Evolutionary conservation across 2,888 invertebrate species (phyloP).

Genomic region (Galerucella nymphaeae): DNA sequence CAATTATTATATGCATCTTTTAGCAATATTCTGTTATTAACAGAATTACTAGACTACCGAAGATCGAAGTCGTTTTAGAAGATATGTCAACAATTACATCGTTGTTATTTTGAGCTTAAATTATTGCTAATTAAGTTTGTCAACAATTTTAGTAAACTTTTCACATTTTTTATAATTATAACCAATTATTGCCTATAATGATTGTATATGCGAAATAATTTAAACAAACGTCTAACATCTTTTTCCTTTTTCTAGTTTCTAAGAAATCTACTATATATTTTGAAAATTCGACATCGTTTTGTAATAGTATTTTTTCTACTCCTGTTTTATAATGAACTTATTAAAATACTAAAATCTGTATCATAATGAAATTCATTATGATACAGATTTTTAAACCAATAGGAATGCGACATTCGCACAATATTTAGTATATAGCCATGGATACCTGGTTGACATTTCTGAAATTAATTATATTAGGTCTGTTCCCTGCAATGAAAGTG

Average conservation of each 20-base stretch:
- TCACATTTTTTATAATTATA: background rate
- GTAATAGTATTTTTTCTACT: too few relatives aligned
- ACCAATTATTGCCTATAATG: background rate
- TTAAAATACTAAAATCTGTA: too few relatives aligned
- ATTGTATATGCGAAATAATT: background rate
- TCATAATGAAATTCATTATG: too few relatives aligned
- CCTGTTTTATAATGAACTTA: too few relatives aligned
- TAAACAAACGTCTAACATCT: background rate
- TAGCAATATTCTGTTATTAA: background rate
- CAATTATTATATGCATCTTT: background rate
- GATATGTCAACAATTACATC: slow-evolving; percentile 24
- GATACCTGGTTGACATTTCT: too few relatives aligned
- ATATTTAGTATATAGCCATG: too few relatives aligned
- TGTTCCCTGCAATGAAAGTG: too few relatives aligned
- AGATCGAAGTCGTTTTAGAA: background rate
- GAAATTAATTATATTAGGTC: too few relatives aligned
- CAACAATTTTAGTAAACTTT: background rate
- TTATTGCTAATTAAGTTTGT: slow-evolving; percentile 5
- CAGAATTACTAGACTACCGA: background rate
- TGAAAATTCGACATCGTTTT: too few relatives aligned
- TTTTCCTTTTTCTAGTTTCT: background rate
- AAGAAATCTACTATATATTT: too few relatives aligned
- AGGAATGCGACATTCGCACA: too few relatives aligned
- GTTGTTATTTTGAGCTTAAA: slow-evolving; percentile 29
- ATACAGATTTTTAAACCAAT: too few relatives aligned